Percentiles rank a stretch among this genome's conserved stretches.
phyloP scores from a whole-genome alignment of 2,888 invertebrate species.

The Diaprepes abbreviatus region DNA sequence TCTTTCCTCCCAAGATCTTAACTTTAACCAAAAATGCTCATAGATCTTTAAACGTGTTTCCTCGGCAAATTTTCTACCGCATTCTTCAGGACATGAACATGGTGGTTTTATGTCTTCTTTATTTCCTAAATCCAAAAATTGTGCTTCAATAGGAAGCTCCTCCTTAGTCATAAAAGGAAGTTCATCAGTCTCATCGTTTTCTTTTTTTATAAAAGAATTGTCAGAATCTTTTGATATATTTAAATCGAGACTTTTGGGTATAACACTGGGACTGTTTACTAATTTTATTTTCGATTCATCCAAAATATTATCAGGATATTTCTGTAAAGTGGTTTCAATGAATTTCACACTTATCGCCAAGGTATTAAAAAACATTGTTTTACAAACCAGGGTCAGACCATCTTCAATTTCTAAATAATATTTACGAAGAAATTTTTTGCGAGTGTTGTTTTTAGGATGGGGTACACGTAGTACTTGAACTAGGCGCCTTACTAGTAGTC shows the following conservation, averaged over 20 bases:
- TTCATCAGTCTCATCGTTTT: conserved; percentile 9
- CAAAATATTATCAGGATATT: conserved; percentile 39
- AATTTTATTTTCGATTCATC: conserved; percentile 40
- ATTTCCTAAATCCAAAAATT: conserved; percentile 26
- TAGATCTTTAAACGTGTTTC: conserved; percentile 39
- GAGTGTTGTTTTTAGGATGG: conserved; percentile 35
- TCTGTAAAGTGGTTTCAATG: conserved; percentile 42
- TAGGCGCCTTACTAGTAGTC: conserved; percentile 31
- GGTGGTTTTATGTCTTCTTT: conserved; percentile 36
- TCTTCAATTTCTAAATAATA: conserved; percentile 43
- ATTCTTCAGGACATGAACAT: conserved; percentile 37
- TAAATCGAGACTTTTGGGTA: conserved; percentile 17
- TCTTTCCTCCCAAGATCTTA: conserved; percentile 35
- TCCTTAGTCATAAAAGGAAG: conserved; percentile 12
- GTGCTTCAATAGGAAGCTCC: conserved; percentile 27
- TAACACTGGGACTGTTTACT: conserved; percentile 22
- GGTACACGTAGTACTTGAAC: conserved; percentile 34
- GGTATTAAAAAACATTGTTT: conserved; percentile 47
- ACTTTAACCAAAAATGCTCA: conserved; percentile 42
- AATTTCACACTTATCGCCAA: conserved; percentile 45
- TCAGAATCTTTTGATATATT: neutral
- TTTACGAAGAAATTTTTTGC: conserved; percentile 44
- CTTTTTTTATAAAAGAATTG: conserved; percentile 2
- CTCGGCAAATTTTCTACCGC: conserved; percentile 31
- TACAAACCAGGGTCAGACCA: conserved; percentile 38